phyloP scores from a whole-genome alignment of 2,113 vertebrate genomes.

The Scortum barcoo region DNA sequence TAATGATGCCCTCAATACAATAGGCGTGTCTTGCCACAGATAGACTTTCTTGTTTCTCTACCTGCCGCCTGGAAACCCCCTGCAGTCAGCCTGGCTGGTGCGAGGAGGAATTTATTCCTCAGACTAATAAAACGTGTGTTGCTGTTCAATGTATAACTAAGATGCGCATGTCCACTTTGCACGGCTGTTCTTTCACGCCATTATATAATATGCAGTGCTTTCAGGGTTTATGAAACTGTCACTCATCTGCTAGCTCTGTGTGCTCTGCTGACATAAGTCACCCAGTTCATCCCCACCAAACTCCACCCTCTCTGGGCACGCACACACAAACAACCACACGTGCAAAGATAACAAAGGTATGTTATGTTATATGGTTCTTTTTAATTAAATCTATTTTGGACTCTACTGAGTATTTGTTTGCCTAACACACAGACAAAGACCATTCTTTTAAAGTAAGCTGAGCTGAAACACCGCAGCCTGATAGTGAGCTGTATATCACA shows the following conservation, averaged over 20 bases:
- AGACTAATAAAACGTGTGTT: constrained; percentile 17
- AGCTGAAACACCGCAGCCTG: constrained; percentile 23
- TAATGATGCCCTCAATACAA: not conserved
- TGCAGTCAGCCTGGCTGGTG: not conserved
- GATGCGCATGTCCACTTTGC: not conserved
- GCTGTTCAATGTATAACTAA: constrained; percentile 63
- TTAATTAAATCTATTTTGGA: too few relatives aligned
- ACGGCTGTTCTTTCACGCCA: constrained; percentile 8
- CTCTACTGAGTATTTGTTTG: constrained; percentile 33
- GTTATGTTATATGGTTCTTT: not conserved
- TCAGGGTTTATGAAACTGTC: constrained; percentile 41
- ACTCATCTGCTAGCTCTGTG: constrained; percentile 24
- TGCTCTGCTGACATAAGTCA: constrained; percentile 34
- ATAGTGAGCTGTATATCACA: constrained; percentile 34
- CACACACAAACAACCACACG: not conserved
- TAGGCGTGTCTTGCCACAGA: constrained; percentile 10
- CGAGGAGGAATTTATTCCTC: constrained; percentile 7
- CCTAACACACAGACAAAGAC: constrained; percentile 37
- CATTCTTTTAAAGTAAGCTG: constrained; percentile 35
- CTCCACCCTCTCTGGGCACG: not conserved
- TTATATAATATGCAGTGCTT: constrained; percentile 40
- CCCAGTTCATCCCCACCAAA: not conserved
- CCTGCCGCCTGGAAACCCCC: constrained; percentile 42
- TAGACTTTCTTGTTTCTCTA: not conserved
- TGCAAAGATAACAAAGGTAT: constrained; percentile 9